These are phyloP conservation scores for Amphipyra berbera DNA, from an alignment of 2,888 invertebrate genomes.

Conservation along the genomic window DNA sequence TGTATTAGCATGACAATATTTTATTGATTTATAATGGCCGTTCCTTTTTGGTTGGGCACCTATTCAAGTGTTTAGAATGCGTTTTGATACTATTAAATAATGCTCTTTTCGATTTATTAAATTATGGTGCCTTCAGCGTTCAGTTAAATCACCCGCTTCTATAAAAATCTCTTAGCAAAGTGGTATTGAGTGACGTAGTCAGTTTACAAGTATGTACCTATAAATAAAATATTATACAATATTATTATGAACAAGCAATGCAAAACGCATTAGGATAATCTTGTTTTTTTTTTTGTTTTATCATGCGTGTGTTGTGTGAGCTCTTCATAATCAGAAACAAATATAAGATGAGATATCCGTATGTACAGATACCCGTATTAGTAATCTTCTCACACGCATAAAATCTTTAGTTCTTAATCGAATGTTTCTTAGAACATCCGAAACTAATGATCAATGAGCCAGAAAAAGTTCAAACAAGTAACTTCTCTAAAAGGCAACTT, in stretches of 20 bases:
- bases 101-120: slow-evolving; percentile 3
- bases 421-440: slow-evolving; percentile 19
- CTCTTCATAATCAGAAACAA: no score
- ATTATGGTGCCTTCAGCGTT: background rate
- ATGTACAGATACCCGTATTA: no score
- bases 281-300: no score
- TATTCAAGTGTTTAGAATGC: slow-evolving; percentile 11
- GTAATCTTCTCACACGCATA: background rate
- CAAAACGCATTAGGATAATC: background rate
- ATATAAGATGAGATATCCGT: no score
- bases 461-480: slow-evolving; percentile 40
- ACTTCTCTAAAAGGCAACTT: slow-evolving; percentile 51
- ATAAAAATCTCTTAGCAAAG: background rate
- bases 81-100: background rate
- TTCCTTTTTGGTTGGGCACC: slow-evolving; percentile 7
- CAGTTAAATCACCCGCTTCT: background rate
- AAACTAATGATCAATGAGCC: slow-evolving; percentile 19
- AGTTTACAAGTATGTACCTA: slow-evolving; percentile 9
- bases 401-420: slow-evolving; percentile 20
- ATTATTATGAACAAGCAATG: background rate
- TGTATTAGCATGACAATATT: slow-evolving; percentile 31
- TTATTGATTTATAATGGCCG: slow-evolving; percentile 21
- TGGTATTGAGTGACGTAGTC: slow-evolving; percentile 15
- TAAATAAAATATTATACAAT: no score
- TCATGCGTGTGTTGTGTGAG: no score